phyloP scores from a whole-genome alignment of 2,113 vertebrate species.

The Larimichthys polyactis region DNA sequence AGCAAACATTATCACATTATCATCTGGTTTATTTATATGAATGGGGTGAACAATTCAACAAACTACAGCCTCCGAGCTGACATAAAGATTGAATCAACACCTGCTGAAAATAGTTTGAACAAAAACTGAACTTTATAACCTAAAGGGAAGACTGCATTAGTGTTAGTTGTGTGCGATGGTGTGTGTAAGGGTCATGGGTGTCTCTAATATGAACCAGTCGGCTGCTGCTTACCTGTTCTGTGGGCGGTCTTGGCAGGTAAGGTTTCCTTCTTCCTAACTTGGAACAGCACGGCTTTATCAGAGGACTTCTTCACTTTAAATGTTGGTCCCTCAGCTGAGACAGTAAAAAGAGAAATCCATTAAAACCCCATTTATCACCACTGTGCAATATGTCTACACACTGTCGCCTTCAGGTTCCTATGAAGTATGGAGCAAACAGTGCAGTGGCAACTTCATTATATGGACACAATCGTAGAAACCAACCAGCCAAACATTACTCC shows the following conservation, averaged over 20 bases:
- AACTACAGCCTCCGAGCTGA: neutral
- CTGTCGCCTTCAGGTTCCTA: neutral
- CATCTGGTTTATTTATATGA: neutral
- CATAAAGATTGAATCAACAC: neutral
- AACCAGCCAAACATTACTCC: neutral
- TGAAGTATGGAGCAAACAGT: neutral
- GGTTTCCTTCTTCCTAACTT: slow-evolving; percentile 80
- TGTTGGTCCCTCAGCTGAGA: slow-evolving; percentile 74
- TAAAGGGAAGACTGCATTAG: neutral
- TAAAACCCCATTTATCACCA: too few relatives aligned
- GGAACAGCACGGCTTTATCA: slow-evolving; percentile 85
- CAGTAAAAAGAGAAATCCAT: slow-evolving; percentile 15
- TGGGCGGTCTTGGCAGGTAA: slow-evolving; percentile 26
- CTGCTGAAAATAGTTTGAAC: neutral
- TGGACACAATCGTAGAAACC: neutral
- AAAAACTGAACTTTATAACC: neutral
- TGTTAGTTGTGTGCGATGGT: neutral
- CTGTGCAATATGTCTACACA: neutral
- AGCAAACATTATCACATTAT: neutral
- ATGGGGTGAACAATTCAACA: too few relatives aligned
- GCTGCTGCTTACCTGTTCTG: slow-evolving; percentile 55
- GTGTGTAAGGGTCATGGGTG: too few relatives aligned
- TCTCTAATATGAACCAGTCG: neutral
- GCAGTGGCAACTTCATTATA: neutral
- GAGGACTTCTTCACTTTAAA: slow-evolving; percentile 86